phyloP scores from a whole-genome alignment of 2,888 invertebrate genomes.

The Halictus ligatus region DNA sequence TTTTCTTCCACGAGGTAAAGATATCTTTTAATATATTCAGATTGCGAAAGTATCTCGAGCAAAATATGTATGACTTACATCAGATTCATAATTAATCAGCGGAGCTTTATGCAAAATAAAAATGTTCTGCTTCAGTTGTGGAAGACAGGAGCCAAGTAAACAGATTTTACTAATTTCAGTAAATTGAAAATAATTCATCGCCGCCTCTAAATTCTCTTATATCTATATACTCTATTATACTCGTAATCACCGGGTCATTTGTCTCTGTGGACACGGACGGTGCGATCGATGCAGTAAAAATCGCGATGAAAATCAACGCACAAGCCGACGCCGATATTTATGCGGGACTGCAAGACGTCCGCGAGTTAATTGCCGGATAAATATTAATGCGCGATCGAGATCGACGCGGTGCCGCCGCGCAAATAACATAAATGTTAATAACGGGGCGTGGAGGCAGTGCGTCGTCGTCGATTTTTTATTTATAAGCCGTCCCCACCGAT shows the following conservation, averaged over 20 bases:
- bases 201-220: no score
- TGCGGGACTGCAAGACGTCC: not conserved
- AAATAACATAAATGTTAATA: slow-evolving; percentile 9
- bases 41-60: not conserved
- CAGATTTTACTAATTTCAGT: not conserved
- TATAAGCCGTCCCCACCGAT: not conserved
- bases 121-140: not conserved
- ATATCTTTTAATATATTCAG: not conserved
- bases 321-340: not conserved
- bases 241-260: not conserved
- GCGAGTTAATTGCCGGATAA: slow-evolving; percentile 64
- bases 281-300: not conserved
- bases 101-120: not conserved
- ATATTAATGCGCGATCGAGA: slow-evolving; percentile 47
- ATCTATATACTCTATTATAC: no score
- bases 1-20: not conserved
- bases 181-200: not conserved
- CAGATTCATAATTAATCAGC: not conserved
- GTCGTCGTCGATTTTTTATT: slow-evolving; percentile 1
- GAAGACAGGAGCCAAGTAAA: not conserved
- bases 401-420: not conserved
- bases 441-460: not conserved
- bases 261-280: not conserved
- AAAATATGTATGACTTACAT: not conserved
- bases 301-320: not conserved